Percentiles rank a stretch among this genome's conserved stretches.
phyloP scores from a whole-genome alignment of 1,140 invertebrate species.

The Himalopsyche phryganea region DNA sequence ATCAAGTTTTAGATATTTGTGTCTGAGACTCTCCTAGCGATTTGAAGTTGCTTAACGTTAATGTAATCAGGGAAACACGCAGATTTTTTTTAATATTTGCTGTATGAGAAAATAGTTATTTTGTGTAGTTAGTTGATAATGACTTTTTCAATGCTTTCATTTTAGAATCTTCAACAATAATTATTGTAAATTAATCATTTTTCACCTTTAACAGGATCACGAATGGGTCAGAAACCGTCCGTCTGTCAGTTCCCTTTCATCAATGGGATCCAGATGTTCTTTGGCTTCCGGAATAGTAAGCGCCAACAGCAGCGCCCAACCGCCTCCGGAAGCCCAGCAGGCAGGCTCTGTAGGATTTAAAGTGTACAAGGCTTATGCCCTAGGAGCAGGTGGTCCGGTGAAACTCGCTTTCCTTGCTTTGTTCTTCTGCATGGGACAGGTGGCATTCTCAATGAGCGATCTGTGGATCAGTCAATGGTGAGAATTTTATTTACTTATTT shows the following conservation, averaged over 20 bases:
- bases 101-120: too few relatives aligned
- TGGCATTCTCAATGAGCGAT: conserved; percentile 45
- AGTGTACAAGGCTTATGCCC: conserved; percentile 56
- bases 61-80: too few relatives aligned
- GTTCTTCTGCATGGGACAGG: conserved; percentile 48
- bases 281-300: neutral
- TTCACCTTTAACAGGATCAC: conserved; percentile 7
- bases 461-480: conserved; percentile 49
- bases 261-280: conserved; percentile 6
- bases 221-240: conserved; percentile 5
- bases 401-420: conserved; percentile 49
- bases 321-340: conserved; percentile 38
- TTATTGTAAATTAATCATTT: too few relatives aligned
- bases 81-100: too few relatives aligned
- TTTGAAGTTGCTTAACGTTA: too few relatives aligned
- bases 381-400: conserved; percentile 50
- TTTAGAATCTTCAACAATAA: too few relatives aligned
- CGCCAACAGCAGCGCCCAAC: neutral
- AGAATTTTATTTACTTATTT: conserved; percentile 1
- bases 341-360: conserved; percentile 43
- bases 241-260: conserved; percentile 15
- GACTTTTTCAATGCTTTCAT: too few relatives aligned
- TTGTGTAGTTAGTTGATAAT: too few relatives aligned
- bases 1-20: too few relatives aligned
- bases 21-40: too few relatives aligned